Evolutionary conservation across 2,113 vertebrate genomes (phyloP).

Genomic region (Rhegmatorhina hoffmannsi): DNA sequence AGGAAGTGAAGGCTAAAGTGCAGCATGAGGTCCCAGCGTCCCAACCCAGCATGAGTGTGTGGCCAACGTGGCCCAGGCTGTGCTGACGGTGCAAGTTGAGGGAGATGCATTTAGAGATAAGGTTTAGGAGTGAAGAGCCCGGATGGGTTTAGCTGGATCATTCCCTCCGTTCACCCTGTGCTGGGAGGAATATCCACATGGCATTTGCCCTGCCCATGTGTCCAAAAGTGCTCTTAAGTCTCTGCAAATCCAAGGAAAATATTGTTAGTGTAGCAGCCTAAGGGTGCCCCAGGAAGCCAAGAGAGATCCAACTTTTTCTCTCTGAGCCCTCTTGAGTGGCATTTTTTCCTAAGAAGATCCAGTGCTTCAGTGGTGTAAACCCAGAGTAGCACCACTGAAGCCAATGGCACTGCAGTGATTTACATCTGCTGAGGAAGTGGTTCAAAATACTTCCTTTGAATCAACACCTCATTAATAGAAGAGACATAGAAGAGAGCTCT

Average conservation of each 20-base stretch:
- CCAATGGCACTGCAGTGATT: background rate
- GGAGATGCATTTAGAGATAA: background rate
- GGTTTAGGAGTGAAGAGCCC: background rate
- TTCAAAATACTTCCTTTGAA: background rate
- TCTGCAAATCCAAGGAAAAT: background rate
- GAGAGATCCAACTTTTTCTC: background rate
- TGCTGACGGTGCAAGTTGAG: background rate
- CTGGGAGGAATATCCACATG: background rate
- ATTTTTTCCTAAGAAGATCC: background rate
- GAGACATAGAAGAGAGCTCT: background rate
- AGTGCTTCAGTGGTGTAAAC: background rate
- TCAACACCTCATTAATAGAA: background rate
- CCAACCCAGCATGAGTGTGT: rapidly evolving
- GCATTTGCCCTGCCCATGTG: background rate
- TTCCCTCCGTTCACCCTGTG: rapidly evolving
- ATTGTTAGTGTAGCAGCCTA: background rate
- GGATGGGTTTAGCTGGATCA: background rate
- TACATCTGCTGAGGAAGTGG: background rate
- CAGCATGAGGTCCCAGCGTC: background rate
- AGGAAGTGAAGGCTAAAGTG: background rate
- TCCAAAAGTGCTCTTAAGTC: background rate
- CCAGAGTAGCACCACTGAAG: background rate
- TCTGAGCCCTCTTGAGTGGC: background rate
- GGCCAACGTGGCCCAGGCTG: background rate
- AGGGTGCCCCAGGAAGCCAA: background rate